Percentiles rank a stretch among this genome's conserved stretches.
Conservation (phyloP, 2,113 vertebrate genomes). For the Irena cyanogastra region DNA sequence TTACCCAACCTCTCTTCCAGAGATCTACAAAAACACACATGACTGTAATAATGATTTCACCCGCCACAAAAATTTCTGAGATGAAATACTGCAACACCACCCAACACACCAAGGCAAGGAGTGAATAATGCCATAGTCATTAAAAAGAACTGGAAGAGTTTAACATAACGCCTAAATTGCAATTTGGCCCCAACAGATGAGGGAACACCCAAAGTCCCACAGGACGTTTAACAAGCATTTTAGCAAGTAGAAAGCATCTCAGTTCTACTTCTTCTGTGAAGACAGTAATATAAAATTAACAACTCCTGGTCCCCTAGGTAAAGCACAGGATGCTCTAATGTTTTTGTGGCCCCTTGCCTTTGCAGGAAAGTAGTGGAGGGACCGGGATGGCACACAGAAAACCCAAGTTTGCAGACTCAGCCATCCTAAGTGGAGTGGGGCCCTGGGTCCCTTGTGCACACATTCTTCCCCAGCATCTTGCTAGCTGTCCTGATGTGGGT, state of each 20-base stretch:
- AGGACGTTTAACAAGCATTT: background rate
- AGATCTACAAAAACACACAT: conserved; percentile 13
- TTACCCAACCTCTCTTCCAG: conserved; percentile 1
- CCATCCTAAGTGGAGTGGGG: background rate
- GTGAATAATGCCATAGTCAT: conserved; percentile 20
- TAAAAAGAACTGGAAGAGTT: conserved; percentile 18
- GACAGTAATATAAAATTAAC: background rate
- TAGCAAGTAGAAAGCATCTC: background rate
- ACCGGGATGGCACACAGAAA: background rate
- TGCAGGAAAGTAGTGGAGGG: background rate
- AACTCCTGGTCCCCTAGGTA: background rate
- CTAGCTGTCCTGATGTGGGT: conserved; percentile 15
- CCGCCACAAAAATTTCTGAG: conserved; percentile 48
- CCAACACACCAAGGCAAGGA: conserved; percentile 26
- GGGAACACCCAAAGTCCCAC: conserved; percentile 48
- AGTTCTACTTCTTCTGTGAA: background rate
- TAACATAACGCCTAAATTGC: conserved; percentile 44
- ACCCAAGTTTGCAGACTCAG: background rate
- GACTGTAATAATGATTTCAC: conserved; percentile 58
- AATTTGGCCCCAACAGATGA: conserved; percentile 46
- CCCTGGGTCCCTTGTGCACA: background rate
- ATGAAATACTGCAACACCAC: conserved; percentile 51
- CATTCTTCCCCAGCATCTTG: background rate
- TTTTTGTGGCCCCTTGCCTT: background rate
- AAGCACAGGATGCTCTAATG: background rate